phyloP scores from a whole-genome alignment of 2,797 vertebrate genomes.

The Oophaga sylvatica region DNA sequence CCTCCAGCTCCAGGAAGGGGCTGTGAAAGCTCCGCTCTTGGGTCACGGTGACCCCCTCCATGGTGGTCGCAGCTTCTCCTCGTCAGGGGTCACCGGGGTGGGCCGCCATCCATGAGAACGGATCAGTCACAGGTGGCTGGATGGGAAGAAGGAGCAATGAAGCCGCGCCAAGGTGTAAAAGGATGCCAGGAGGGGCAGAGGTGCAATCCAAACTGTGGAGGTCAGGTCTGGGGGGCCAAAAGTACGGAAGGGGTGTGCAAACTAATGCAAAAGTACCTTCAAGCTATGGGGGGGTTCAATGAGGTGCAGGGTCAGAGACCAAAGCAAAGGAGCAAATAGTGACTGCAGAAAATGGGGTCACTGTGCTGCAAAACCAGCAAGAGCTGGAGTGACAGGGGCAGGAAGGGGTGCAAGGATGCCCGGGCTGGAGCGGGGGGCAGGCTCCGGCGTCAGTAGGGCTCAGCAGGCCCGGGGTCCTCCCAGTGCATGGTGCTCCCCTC shows the following conservation, averaged over 20 bases:
- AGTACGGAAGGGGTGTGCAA: neutral
- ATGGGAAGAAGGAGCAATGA: neutral
- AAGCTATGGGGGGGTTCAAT: neutral
- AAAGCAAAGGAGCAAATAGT: neutral
- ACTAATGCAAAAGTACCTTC: neutral
- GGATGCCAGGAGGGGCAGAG: neutral
- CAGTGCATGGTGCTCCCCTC: constrained; percentile 27
- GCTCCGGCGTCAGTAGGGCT: constrained; percentile 26
- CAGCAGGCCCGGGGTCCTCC: constrained; percentile 28
- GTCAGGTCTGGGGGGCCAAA: neutral
- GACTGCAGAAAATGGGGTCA: too few relatives aligned
- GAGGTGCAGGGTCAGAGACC: neutral
- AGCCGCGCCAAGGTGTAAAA: neutral
- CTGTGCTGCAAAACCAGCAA: neutral
- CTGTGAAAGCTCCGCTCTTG: constrained; percentile 70
- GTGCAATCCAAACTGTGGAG: neutral
- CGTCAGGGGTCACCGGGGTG: constrained; percentile 61
- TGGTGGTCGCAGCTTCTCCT: constrained; percentile 63
- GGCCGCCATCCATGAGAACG: constrained; percentile 21
- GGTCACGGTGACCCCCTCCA: constrained; percentile 87
- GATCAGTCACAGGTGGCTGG: constrained; percentile 24
- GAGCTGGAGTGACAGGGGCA: neutral
- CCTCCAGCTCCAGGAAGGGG: constrained; percentile 86
- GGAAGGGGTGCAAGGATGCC: constrained; percentile 21
- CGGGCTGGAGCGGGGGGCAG: constrained; percentile 42